Evolutionary conservation across 2,797 vertebrate genomes (phyloP).

Genomic region (Lophius americanus): DNA sequence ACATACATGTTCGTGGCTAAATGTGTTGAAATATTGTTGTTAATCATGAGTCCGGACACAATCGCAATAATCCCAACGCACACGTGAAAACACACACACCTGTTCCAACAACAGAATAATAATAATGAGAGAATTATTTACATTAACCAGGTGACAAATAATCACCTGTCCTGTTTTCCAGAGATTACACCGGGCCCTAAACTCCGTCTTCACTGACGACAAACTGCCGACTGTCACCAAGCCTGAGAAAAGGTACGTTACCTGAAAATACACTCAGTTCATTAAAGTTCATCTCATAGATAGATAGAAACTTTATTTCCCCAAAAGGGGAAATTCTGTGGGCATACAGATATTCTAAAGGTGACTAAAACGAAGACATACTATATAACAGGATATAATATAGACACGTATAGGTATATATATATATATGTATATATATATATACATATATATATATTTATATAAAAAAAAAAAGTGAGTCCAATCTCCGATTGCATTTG

Average conservation of each 20-base stretch:
- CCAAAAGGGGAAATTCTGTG: too few relatives aligned
- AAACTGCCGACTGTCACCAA: conserved; percentile 87
- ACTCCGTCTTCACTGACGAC: conserved; percentile 91
- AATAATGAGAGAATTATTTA: not conserved
- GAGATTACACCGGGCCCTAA: conserved; percentile 95
- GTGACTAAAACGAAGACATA: too few relatives aligned
- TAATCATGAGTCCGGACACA: not conserved
- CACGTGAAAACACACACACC: not conserved
- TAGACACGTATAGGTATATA: too few relatives aligned
- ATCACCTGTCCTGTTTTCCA: conserved; percentile 73
- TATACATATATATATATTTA: too few relatives aligned
- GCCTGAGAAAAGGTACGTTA: conserved; percentile 89
- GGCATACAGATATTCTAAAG: too few relatives aligned
- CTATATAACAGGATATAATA: too few relatives aligned
- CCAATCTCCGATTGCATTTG: too few relatives aligned
- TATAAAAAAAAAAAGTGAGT: too few relatives aligned
- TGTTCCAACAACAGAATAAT: not conserved
- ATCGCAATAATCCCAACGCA: not conserved
- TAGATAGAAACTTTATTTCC: too few relatives aligned
- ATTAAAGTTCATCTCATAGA: not conserved
- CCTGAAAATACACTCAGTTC: not conserved
- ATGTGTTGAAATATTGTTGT: conserved; percentile 4
- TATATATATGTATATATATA: too few relatives aligned
- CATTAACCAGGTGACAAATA: not conserved
- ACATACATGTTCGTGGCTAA: too few relatives aligned